Conservation (phyloP, 2,113 vertebrate genomes). For the Oncorhynchus tshawytscha region DNA sequence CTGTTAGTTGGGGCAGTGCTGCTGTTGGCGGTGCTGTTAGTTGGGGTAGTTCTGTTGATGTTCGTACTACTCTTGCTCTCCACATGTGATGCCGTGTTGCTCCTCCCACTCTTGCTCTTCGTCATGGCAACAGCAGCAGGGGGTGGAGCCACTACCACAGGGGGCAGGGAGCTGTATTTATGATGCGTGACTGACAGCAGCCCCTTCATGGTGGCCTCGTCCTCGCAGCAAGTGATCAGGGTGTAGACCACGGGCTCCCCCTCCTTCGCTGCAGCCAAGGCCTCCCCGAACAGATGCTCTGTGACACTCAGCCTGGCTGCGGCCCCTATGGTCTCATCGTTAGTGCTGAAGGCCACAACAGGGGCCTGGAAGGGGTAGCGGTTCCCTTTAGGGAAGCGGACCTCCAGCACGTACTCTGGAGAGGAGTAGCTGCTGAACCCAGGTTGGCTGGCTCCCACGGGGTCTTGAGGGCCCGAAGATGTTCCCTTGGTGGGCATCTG, state of each 20-base stretch:
- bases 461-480: conserved; percentile 36
- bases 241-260: conserved; percentile 87
- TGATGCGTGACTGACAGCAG: conserved; percentile 80
- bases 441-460: conserved; percentile 62
- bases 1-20: background rate
- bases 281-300: conserved; percentile 86
- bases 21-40: conserved; percentile 2
- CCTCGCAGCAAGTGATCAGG: conserved; percentile 84
- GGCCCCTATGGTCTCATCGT: conserved; percentile 78
- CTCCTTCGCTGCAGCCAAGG: conserved; percentile 78
- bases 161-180: conserved; percentile 82
- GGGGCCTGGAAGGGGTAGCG: conserved; percentile 91
- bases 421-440: conserved; percentile 74
- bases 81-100: conserved; percentile 23
- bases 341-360: conserved; percentile 90
- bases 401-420: conserved; percentile 86
- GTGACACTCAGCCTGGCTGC: conserved; percentile 84
- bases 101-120: conserved; percentile 54
- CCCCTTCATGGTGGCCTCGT: conserved; percentile 78
- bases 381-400: conserved; percentile 87
- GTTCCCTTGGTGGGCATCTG: conserved; percentile 68
- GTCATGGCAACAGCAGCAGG: conserved; percentile 25
- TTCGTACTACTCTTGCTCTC: conserved; percentile 34
- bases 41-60: conserved; percentile 8
- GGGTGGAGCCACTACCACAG: conserved; percentile 66